A percentile compares a stretch with the other conserved stretches of the same genome.
These are phyloP conservation scores for Eulemur rubriventer DNA, from an alignment of 2,797 vertebrate genomes.

Conservation along the genomic window DNA sequence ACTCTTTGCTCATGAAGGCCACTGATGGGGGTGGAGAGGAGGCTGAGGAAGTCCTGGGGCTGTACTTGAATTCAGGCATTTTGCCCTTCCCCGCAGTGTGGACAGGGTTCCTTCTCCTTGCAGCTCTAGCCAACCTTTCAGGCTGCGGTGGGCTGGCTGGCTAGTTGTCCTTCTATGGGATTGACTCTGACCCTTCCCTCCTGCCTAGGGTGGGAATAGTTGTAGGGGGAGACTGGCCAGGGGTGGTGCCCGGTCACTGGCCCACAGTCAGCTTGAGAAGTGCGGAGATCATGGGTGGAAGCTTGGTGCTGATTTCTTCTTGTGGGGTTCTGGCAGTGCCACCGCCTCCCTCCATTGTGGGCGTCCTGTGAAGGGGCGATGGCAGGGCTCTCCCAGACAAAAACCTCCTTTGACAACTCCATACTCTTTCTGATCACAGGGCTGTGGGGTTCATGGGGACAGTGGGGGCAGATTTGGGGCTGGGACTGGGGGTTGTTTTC, in stretches of 20 bases:
- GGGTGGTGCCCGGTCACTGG: background rate
- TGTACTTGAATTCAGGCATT: background rate
- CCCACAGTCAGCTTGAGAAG: background rate
- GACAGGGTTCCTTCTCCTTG: background rate
- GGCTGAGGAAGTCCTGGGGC: background rate
- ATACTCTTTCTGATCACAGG: background rate
- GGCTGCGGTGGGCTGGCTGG: background rate
- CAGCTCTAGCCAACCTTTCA: background rate
- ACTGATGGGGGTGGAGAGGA: no score
- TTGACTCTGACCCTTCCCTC: background rate
- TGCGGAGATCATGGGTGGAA: background rate
- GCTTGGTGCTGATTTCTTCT: background rate
- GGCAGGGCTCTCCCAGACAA: background rate
- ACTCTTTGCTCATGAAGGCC: background rate
- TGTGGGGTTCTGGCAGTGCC: background rate
- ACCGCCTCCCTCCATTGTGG: background rate
- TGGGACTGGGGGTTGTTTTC: background rate
- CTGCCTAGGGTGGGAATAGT: background rate
- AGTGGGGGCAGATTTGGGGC: background rate
- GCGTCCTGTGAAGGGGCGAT: fast-evolving
- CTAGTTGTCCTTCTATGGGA: background rate
- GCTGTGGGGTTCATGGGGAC: background rate
- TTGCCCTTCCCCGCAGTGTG: no score
- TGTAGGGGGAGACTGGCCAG: background rate
- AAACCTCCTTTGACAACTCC: background rate